These are phyloP conservation scores for Eustalomyia histrio DNA, from an alignment of 2,888 invertebrate genomes.

Conservation along the genomic window DNA sequence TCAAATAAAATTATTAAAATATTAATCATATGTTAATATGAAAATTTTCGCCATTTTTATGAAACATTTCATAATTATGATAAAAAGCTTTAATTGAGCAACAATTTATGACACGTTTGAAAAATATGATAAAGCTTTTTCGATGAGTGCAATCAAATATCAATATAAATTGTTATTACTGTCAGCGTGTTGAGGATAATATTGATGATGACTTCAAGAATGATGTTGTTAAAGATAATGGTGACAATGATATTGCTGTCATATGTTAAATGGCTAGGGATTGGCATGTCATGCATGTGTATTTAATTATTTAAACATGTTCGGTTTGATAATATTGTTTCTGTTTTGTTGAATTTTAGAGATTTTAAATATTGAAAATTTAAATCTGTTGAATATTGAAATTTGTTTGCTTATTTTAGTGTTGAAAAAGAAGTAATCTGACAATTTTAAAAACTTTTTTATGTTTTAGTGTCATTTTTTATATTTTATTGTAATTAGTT, in stretches of 20 bases:
- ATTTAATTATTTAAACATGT: not conserved
- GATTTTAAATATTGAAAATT: not conserved
- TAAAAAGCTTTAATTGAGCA: no score
- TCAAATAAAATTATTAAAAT: no score
- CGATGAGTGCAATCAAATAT: not conserved
- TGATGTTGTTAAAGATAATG: not conserved
- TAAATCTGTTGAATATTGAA: not conserved
- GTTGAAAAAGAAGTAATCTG: not conserved
- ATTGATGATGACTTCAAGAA: not conserved
- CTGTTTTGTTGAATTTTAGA: no score
- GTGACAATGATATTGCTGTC: not conserved
- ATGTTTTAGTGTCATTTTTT: slow-evolving; percentile 9
- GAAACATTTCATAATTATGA: no score
- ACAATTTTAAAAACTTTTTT: not conserved
- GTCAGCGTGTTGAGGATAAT: not conserved
- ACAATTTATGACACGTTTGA: no score
- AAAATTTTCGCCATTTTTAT: no score
- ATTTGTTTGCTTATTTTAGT: not conserved
- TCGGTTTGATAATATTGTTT: not conserved
- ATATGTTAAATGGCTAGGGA: not conserved
- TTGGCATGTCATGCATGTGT: not conserved
- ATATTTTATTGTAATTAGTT: not conserved
- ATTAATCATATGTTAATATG: no score
- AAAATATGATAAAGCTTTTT: no score
- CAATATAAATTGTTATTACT: not conserved